phyloP scores from a whole-genome alignment of 2,113 vertebrate species.

The Takifugu flavidus region DNA sequence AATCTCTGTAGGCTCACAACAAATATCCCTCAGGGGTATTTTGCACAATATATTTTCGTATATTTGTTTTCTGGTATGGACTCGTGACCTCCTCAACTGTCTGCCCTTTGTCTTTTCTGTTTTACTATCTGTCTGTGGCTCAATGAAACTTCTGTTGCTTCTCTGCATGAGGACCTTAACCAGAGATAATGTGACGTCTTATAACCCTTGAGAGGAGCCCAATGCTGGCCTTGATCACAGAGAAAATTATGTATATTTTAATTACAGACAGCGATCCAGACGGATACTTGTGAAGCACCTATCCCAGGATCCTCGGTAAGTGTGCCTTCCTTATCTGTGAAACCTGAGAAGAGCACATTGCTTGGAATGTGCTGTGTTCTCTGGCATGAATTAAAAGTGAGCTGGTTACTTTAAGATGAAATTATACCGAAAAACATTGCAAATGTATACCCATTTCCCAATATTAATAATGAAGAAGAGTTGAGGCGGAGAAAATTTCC shows the following conservation, averaged over 20 bases:
- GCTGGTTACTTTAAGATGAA: conserved; percentile 54
- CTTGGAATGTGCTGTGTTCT: conserved; percentile 9
- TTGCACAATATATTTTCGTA: conserved; percentile 30
- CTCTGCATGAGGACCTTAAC: conserved; percentile 61
- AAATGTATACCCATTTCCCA: conserved; percentile 70
- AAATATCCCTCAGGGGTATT: conserved; percentile 43
- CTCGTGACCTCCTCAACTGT: conserved; percentile 49
- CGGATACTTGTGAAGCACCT: conserved; percentile 48
- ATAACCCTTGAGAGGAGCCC: conserved; percentile 70
- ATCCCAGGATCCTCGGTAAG: conserved; percentile 37
- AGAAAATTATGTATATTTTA: conserved; percentile 74
- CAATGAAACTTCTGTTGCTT: conserved; percentile 59
- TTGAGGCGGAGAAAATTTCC: conserved; percentile 69
- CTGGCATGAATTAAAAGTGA: conserved; percentile 47
- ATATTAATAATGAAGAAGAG: conserved; percentile 78
- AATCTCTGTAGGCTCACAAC: conserved; percentile 26
- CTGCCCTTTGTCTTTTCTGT: conserved; percentile 42
- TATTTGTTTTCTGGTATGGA: conserved; percentile 45
- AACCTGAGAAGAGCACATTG: conserved; percentile 39
- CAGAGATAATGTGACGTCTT: conserved; percentile 70
- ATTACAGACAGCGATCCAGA: conserved; percentile 67
- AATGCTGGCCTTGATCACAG: conserved; percentile 71
- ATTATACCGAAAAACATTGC: conserved; percentile 61
- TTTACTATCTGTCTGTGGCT: conserved; percentile 27
- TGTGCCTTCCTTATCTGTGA: conserved; percentile 46